These are phyloP conservation scores for Orbicella faveolata DNA, from an alignment of 64 coral and sea anemone species.

Conservation along the genomic window DNA sequence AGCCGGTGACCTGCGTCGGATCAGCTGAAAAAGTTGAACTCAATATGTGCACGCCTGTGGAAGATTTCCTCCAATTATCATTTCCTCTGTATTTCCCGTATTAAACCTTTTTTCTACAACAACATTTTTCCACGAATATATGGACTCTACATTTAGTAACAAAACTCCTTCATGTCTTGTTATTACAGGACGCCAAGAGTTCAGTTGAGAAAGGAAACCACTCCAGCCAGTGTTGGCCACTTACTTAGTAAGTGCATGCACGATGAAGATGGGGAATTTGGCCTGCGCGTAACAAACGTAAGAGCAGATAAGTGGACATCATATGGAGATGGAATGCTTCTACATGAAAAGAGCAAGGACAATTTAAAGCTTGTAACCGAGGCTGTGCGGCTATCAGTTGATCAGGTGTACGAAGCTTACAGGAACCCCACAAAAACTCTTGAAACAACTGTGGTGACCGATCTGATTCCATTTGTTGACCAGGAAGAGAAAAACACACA, in stretches of 20 bases:
- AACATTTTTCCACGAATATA: too few relatives aligned
- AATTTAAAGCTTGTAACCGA: background rate
- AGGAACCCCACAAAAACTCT: background rate
- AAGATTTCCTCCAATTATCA: too few relatives aligned
- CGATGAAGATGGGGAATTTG: constrained; percentile 49
- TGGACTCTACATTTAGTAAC: too few relatives aligned
- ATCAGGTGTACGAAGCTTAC: constrained; percentile 12
- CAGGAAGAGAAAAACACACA: constrained; percentile 24
- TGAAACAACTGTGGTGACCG: background rate
- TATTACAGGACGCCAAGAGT: constrained; percentile 25
- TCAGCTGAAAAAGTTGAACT: too few relatives aligned
- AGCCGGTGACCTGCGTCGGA: too few relatives aligned
- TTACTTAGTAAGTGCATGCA: constrained; percentile 41
- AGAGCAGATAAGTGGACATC: constrained; percentile 50
- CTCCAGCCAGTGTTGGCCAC: background rate
- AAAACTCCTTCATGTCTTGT: background rate
- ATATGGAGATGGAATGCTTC: constrained; percentile 49
- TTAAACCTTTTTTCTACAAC: too few relatives aligned
- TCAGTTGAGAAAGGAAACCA: constrained; percentile 2
- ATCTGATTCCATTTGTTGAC: constrained; percentile 42
- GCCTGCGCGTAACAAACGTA: constrained; percentile 31
- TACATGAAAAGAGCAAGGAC: constrained; percentile 16
- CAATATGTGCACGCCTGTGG: too few relatives aligned
- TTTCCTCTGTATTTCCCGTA: too few relatives aligned
- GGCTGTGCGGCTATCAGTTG: constrained; percentile 9